phyloP scores from a whole-genome alignment of 2,888 invertebrate genomes.

The Syrista parreyssii region DNA sequence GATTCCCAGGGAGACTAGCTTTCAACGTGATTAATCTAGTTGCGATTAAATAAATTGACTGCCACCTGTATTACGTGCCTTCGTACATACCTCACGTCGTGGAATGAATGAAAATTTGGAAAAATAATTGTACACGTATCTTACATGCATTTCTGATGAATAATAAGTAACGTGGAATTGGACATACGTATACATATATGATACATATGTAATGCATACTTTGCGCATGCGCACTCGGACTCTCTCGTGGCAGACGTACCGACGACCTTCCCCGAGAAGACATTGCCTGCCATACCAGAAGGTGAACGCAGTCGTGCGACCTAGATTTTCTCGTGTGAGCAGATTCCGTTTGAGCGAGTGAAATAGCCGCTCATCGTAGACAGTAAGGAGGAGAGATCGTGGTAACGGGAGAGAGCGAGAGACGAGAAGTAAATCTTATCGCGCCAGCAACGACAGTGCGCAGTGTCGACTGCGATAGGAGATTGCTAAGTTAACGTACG shows the following conservation, averaged over 20 bases:
- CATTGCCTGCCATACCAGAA: slow-evolving; percentile 51
- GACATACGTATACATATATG: background rate
- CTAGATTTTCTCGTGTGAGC: slow-evolving; percentile 51
- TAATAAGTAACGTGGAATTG: background rate
- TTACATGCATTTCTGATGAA: background rate
- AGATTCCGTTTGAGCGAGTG: slow-evolving; percentile 25
- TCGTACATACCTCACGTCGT: background rate
- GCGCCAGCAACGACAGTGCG: too few relatives aligned
- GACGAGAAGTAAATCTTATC: background rate
- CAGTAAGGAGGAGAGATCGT: background rate
- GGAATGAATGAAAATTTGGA: background rate
- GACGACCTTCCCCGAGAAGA: slow-evolving; percentile 58
- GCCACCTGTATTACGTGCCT: background rate
- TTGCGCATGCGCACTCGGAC: background rate
- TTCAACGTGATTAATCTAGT: background rate
- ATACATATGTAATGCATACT: too few relatives aligned
- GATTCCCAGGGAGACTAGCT: background rate
- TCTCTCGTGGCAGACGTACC: slow-evolving; percentile 39
- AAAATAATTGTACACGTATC: background rate
- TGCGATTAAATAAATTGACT: too few relatives aligned
- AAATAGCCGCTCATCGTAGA: slow-evolving; percentile 11
- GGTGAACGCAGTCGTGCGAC: slow-evolving; percentile 62
- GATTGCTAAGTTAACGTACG: too few relatives aligned
- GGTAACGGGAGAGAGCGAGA: background rate
- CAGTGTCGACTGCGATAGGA: too few relatives aligned